Evolutionary conservation across 2,888 invertebrate species (phyloP).

Genomic region (Abrostola tripartita): DNA sequence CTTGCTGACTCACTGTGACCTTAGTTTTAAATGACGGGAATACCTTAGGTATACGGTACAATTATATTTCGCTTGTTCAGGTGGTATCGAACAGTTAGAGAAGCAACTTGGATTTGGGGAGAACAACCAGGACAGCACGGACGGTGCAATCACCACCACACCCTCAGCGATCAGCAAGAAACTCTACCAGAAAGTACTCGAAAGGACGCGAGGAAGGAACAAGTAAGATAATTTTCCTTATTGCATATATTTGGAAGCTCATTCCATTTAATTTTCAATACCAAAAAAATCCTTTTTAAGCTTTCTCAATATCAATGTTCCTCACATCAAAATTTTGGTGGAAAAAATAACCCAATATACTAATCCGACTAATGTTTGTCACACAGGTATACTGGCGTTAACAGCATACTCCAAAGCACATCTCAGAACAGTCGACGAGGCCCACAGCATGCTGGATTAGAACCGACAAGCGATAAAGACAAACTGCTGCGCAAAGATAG

Average conservation of each 20-base stretch:
- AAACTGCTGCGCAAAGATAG: constrained; percentile 79
- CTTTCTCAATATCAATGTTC: too few species aligned
- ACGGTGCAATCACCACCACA: constrained; percentile 78
- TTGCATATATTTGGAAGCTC: background rate
- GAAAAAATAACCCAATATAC: too few species aligned
- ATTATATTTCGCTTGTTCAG: constrained; percentile 68
- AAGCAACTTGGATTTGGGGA: constrained; percentile 90
- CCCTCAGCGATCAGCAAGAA: constrained; percentile 92
- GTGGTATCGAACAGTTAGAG: constrained; percentile 95
- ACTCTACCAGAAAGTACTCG: constrained; percentile 92
- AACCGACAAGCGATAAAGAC: constrained; percentile 71
- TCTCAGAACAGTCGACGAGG: constrained; percentile 81
- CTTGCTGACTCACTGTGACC: too few species aligned
- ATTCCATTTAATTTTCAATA: too few species aligned
- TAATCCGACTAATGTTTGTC: background rate
- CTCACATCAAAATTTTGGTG: too few species aligned
- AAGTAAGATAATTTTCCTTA: constrained; percentile 63
- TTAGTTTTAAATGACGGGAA: too few species aligned
- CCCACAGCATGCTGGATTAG: constrained; percentile 88
- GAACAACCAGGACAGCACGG: constrained; percentile 73
- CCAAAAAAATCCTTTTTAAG: too few species aligned
- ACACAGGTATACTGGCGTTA: constrained; percentile 46
- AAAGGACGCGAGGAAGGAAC: constrained; percentile 78
- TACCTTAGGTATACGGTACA: too few species aligned
- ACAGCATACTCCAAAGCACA: constrained; percentile 62